Conservation (phyloP, 2,797 vertebrate genomes). For the Characodon lateralis region DNA sequence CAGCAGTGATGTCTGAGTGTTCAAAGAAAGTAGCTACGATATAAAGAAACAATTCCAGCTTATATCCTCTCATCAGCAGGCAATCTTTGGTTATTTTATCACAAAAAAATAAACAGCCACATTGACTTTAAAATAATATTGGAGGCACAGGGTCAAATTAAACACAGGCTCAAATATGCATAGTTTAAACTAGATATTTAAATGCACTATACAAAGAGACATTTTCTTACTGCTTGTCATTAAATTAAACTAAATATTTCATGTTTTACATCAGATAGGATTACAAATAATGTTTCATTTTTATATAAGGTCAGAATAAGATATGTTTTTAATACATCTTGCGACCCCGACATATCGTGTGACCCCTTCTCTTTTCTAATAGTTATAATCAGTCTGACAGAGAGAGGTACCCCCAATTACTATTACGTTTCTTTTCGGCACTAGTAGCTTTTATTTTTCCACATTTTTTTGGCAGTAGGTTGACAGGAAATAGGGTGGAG, state of each 20-base stretch:
- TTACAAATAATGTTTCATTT: not conserved
- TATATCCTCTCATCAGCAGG: not conserved
- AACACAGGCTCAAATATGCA: not conserved
- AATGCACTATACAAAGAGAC: too few species aligned
- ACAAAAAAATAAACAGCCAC: not conserved
- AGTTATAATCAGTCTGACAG: too few species aligned
- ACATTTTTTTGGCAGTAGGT: too few species aligned
- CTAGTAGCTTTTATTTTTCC: too few species aligned
- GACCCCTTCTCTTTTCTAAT: too few species aligned
- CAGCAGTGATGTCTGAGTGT: conserved; percentile 4
- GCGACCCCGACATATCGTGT: too few species aligned
- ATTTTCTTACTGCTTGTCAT: too few species aligned
- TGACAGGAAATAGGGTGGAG: too few species aligned
- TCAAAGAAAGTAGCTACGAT: not conserved
- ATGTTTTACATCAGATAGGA: not conserved
- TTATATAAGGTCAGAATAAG: not conserved
- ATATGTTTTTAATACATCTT: not conserved
- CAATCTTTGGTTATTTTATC: not conserved
- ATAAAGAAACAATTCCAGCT: not conserved
- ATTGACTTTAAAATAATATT: not conserved
- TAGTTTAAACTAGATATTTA: not conserved
- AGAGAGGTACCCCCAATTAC: too few species aligned
- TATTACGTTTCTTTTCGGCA: too few species aligned
- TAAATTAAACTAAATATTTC: too few species aligned
- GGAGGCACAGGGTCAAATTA: not conserved